Base-by-base conservation (phyloP, 2,113 vertebrate genomes). In the Callocephalon fimbriatum region DNA sequence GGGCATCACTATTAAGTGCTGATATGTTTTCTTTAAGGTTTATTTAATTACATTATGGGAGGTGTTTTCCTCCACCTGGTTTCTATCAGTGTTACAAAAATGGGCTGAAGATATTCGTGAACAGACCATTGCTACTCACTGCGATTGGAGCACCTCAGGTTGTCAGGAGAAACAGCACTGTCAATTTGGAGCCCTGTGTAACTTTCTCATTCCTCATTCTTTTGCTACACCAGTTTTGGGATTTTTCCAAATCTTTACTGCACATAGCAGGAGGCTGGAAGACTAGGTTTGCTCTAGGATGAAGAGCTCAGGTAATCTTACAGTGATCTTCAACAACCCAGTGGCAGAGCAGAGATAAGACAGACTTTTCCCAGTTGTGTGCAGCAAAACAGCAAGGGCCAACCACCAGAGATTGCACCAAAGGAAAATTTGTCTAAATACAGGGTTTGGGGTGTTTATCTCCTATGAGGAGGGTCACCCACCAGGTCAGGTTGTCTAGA, bases 91-190 rank as follows among this genome's bases (percentile, higher is more conserved):
- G 4, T 48, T 45, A 63, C 13, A 86, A 68, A 66, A 37, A 4
- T 2, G 5, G 42, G 35, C 22, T 80, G 56, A 70, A 86, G 42
- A 21, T 37, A 45, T 6, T 48, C 18, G 25, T 35, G 53, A 31
- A 68, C 11, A 47, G 25, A 79, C 32, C 25, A 53, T 22, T 18
- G 25, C 62, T 50, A 77, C 20, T 20, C 40, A 59, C 11, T 32
- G 37, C 48, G 83, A 42, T 1, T 40, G 40, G 3, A 65, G 71
- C 45, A 51, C 15, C 37, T 68, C 40, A 58, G 12, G 40, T 1
- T 85, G 15, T 37, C 67, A 45, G 50, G 63, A 87, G 0, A 2
- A 88, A 63, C 0, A 1, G 32, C 32, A 54, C 27, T 0, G 14
- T 5, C 67, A 71, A 15, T 42, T 67, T 2, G 0, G 63, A 84